phyloP scores from a whole-genome alignment of 2,113 vertebrate genomes.

The Mohoua ochrocephala region DNA sequence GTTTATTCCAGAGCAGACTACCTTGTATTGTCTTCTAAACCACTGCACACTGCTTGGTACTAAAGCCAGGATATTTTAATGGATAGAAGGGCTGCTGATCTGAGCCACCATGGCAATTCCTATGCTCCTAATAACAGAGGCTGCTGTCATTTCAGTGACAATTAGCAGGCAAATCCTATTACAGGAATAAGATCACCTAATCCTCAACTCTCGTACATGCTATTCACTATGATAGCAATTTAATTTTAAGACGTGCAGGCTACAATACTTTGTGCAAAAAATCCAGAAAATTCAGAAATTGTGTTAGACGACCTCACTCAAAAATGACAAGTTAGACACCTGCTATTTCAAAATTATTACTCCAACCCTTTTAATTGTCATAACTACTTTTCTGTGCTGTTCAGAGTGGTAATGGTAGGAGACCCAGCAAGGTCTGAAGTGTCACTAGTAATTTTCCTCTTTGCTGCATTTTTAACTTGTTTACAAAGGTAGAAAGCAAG shows the following conservation, averaged over 20 bases:
- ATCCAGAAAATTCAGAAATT: neutral
- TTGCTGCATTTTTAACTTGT: neutral
- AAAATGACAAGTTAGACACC: neutral
- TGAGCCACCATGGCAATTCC: neutral
- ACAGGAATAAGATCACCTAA: conserved; percentile 20
- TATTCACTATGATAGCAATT: neutral
- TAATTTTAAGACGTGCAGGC: neutral
- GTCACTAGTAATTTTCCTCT: neutral
- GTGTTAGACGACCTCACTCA: neutral
- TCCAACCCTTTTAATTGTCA: neutral
- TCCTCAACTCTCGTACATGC: neutral
- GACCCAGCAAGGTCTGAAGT: neutral
- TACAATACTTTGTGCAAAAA: neutral
- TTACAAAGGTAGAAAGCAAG: neutral
- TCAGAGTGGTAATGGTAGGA: neutral
- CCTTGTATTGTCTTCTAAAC: neutral
- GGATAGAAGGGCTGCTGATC: neutral
- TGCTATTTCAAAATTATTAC: neutral
- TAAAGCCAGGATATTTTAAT: neutral
- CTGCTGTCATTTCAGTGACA: conserved; percentile 6
- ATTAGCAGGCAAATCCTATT: conserved; percentile 49
- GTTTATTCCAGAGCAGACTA: neutral
- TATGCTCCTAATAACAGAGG: neutral
- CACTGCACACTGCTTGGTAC: neutral
- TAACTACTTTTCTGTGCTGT: neutral